These are phyloP conservation scores for Orthonevra nobilis DNA, from an alignment of 2,888 invertebrate species.

Conservation along the genomic window DNA sequence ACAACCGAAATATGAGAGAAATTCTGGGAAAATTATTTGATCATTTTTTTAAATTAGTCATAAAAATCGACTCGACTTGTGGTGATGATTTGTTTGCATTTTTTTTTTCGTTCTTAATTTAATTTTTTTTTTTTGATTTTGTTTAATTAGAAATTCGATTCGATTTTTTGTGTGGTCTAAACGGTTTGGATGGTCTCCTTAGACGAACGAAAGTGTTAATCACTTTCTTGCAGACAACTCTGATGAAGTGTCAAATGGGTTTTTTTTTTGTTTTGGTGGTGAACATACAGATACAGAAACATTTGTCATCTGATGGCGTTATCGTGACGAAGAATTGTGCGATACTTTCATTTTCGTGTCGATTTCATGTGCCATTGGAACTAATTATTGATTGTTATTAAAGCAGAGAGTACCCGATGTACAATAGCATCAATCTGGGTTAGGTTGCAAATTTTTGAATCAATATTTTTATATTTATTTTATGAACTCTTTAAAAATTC, in stretches of 20 bases:
- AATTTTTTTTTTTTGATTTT: slow-evolving; percentile 5
- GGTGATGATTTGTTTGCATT: slow-evolving; percentile 16
- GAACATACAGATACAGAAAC: too few relatives aligned
- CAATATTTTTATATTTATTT: too few relatives aligned
- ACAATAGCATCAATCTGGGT: too few relatives aligned
- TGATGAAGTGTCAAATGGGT: slow-evolving; percentile 22
- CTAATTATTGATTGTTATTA: background rate
- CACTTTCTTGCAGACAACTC: slow-evolving; percentile 1
- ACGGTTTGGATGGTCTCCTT: background rate
- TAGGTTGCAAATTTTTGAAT: too few relatives aligned
- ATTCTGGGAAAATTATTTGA: slow-evolving; percentile 62
- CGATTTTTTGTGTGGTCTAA: slow-evolving; percentile 7
- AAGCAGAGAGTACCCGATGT: too few relatives aligned
- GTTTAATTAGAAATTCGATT: slow-evolving; percentile 15
- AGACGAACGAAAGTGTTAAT: slow-evolving; percentile 37
- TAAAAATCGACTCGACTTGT: slow-evolving; percentile 30
- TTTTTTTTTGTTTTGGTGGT: too few relatives aligned
- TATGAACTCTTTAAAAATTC: too few relatives aligned
- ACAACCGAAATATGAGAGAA: too few relatives aligned
- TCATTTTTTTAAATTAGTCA: slow-evolving; percentile 64
- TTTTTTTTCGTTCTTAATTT: background rate
- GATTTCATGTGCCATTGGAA: background rate
- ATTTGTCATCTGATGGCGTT: background rate
- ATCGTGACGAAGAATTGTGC: background rate
- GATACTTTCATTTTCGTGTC: slow-evolving; percentile 2